phyloP scores from a whole-genome alignment of 2,797 vertebrate species.

The Benthosema pterotum region DNA sequence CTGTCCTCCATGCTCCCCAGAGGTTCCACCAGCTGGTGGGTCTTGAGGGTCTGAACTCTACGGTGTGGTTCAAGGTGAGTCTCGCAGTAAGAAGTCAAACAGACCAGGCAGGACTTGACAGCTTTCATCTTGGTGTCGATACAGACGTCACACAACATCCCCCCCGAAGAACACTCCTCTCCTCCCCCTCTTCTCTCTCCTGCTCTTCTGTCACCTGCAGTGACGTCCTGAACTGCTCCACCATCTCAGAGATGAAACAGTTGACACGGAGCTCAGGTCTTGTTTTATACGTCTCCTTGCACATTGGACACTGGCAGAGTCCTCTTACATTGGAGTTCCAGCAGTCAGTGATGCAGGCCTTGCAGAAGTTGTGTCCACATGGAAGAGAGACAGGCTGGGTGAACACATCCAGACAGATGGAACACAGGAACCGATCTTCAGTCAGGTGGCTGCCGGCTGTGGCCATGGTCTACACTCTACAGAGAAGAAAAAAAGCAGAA shows the following conservation, averaged over 20 bases:
- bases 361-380: slow-evolving; percentile 4
- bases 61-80: slow-evolving; percentile 1
- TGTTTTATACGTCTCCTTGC: not conserved
- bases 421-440: not conserved
- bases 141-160: slow-evolving; percentile 24
- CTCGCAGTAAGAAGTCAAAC: not conserved
- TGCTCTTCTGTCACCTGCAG: not conserved
- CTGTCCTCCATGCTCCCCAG: not conserved
- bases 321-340: not conserved
- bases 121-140: slow-evolving; percentile 11
- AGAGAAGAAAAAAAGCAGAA: not conserved
- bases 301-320: slow-evolving; percentile 15
- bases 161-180: too few relatives aligned
- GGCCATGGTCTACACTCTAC: not conserved
- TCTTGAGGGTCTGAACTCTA: not conserved
- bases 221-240: not conserved
- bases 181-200: not conserved
- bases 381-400: not conserved
- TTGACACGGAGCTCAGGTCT: slow-evolving; percentile 15
- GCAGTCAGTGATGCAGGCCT: not conserved
- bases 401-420: not conserved
- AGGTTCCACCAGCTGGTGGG: not conserved
- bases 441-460: not conserved
- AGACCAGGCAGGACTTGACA: slow-evolving; percentile 8
- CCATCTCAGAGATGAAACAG: slow-evolving; percentile 9